Base-by-base conservation (phyloP, 2,888 invertebrate genomes). In the Andrena minutula region DNA sequence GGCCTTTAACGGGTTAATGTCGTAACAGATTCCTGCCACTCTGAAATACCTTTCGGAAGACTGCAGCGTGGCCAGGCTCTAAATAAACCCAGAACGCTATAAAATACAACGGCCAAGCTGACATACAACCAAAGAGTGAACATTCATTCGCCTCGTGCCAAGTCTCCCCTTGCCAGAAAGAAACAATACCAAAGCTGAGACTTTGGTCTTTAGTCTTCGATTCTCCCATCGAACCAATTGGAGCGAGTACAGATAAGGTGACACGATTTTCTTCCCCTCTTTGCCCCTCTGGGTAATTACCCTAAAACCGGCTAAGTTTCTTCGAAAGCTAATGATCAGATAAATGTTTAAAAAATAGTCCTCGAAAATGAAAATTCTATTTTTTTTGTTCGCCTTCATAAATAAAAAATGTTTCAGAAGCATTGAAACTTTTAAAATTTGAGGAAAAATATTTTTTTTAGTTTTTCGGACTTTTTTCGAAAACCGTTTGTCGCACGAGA, bases 71-170 rank as follows among this genome's bases (percentile, higher is more conserved):
- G 47, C 63, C 66, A 26, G 35, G 56, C 80, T 78, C 68, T 80
- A 80, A 80, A 80, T 80, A 80, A 78, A 78, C 63, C 30, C 26
- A 63, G 72, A 78, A 78, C 78, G 80, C 77, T 80, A 80, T 80
- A 80, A 80, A 78, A 68, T 63, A 78, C 80, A 80, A 72, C 78
- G 80, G 68, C 66, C 79, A 47, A 71, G 65, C n/a, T 53, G 79
- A 30, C 69, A n/a, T 68, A 64, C 69, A 70, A 64, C 69, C 63
- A 41, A 79, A 60, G 71, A 72, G 72, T 35, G 78, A 63, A 72
- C 80, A 51, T 80, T 72, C 80, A 35, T 72, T 72, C 47, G 79
- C 28, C 47, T 51, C 78, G 78, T 78, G 79, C 79, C 79, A 80
- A 80, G 77, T 80, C n/a, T 56, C 23, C 32, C 47, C 53, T 66